Base-by-base conservation (phyloP, 2,113 vertebrate species). In the Lynx canadensis region DNA sequence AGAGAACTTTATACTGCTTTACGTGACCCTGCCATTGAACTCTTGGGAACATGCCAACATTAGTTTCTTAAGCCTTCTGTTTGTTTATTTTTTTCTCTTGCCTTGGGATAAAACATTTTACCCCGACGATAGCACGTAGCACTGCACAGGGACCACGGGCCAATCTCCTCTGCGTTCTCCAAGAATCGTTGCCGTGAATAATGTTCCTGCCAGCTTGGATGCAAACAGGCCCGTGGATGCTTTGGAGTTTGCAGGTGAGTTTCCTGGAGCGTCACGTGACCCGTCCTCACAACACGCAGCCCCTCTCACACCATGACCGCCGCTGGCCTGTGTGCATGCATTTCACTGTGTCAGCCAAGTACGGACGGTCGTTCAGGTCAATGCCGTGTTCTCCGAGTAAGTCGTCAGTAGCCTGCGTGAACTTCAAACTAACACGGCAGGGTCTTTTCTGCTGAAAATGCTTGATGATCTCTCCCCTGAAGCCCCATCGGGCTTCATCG, bases 301-400 rank as follows among this genome's bases (percentile, higher is more conserved):
- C 99, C 99, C 98, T 99, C 99, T 99, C 99, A 99, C 78, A 99
- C 99, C 99, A 99, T 99, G 55, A 99, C 99, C 74, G 99, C 98
- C 9, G 99, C 97, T 31, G 99, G 99, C 4, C 99, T 0, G 99
- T 99, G 94, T 96, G 97, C 99, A 99, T 99, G 94, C 99, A 99
- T 38, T 98, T 97, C 71, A 99, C 98, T 71, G 99, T 99, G 1
- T 98, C 97, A 0, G 98, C 97, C 0, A 99, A 99, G 98, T 99
- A 99, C 0, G 99, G 99, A 29, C 98, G 97, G 11, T 99, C 99
- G 83, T 99, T 99, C 8, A 99, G 98, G 96, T 99, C 99, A 0
- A 93, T 69, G 96, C 99, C 99, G 97, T 99, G 99, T 63, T 99
- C 83, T 74, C 90, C 98, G 76, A 99, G 99, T 33, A 99, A 98